A percentile compares a stretch with the other conserved stretches of the same genome.
Evolutionary conservation across 2,888 invertebrate species (phyloP).

Genomic region (Sussaba pulchella): DNA sequence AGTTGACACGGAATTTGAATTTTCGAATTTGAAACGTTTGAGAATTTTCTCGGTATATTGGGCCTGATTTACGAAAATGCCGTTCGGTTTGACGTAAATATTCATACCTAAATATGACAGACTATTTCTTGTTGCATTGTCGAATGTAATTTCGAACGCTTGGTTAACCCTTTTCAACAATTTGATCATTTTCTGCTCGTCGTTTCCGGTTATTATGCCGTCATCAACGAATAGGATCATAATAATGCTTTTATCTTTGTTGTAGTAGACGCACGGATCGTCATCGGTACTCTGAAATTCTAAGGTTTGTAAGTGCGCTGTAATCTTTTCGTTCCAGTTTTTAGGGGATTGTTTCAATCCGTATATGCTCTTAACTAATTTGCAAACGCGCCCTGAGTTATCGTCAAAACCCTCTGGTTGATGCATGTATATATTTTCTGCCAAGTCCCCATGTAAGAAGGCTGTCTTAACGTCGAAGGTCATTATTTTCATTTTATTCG

Average conservation of each 20-base stretch:
- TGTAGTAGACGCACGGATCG: slow-evolving; percentile 74
- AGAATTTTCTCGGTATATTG: slow-evolving; percentile 72
- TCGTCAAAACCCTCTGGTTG: slow-evolving; percentile 35
- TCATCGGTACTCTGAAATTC: slow-evolving; percentile 71
- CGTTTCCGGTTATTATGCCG: slow-evolving; percentile 67
- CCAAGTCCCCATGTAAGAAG: slow-evolving; percentile 69
- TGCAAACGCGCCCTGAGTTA: slow-evolving; percentile 66
- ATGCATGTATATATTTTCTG: slow-evolving; percentile 70
- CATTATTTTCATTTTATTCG: slow-evolving; percentile 62
- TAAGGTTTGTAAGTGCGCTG: slow-evolving; percentile 66
- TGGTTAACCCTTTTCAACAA: slow-evolving; percentile 58
- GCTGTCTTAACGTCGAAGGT: slow-evolving; percentile 71
- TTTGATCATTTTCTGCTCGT: slow-evolving; percentile 61
- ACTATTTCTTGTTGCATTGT: slow-evolving; percentile 30
- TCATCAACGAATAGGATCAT: slow-evolving; percentile 47
- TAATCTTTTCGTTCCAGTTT: slow-evolving; percentile 72
- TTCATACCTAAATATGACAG: slow-evolving; percentile 72
- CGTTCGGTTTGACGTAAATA: slow-evolving; percentile 63
- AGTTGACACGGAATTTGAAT: slow-evolving; percentile 64
- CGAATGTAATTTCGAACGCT: slow-evolving; percentile 66
- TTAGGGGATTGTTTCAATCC: slow-evolving; percentile 76
- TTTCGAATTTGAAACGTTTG: slow-evolving; percentile 39
- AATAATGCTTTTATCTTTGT: slow-evolving; percentile 53
- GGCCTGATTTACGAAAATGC: slow-evolving; percentile 73
- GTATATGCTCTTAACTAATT: slow-evolving; percentile 73